Evolutionary conservation across 2,113 vertebrate species (phyloP), one percentile per base, ranked within the genome.

Genomic region (Phalacrocorax brasilianus): DNA sequence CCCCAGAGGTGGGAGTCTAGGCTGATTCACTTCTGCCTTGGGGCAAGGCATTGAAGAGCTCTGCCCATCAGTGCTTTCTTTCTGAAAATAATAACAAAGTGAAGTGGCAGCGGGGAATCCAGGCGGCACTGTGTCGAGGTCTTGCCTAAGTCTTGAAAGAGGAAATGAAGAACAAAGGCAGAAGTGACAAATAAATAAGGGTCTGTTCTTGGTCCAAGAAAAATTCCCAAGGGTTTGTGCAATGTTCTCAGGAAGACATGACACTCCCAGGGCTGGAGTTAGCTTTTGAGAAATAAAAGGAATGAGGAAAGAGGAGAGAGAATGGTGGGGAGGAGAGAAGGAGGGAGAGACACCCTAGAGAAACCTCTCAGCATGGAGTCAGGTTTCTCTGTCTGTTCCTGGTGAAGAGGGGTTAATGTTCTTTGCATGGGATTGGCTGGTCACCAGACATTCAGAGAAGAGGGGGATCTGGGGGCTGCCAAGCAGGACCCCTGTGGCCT

Each of bases 141-240:
- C 91, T 96, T 94, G 94, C 93, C 52, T 94, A 88, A 96, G 91
- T 72, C 95, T 84, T 95, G 92, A 91, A 90, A 89, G 93, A 96
- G 97, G 97, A 97, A 97, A 80, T 96, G 71, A 92, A 93, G 95
- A 97, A 97, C 94, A 97, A 97, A 97, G 76, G 94, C 91, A 94
- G 79, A 92, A 89, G 93, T 95, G 87, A 93, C 93, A 97, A 97
- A 95, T 96, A 95, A 97, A 97, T 96, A 96, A 89, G 91, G 89
- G 87, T 85, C 93, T 95, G 90, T 96, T 97, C 53, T 42, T 93
- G 82, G 88, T 85, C 94, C 94, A 97, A 94, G 88, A 89, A 85
- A 96, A 93, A 94, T 86, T 94, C 91, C 93, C 95, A 75, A 82
- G 89, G 76, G 87, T 68, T 88, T 6, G 7, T 83, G 73, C 89